These are phyloP conservation scores for Drosophila fungiperda DNA, from an alignment of 2,888 invertebrate genomes.

Conservation along the genomic window DNA sequence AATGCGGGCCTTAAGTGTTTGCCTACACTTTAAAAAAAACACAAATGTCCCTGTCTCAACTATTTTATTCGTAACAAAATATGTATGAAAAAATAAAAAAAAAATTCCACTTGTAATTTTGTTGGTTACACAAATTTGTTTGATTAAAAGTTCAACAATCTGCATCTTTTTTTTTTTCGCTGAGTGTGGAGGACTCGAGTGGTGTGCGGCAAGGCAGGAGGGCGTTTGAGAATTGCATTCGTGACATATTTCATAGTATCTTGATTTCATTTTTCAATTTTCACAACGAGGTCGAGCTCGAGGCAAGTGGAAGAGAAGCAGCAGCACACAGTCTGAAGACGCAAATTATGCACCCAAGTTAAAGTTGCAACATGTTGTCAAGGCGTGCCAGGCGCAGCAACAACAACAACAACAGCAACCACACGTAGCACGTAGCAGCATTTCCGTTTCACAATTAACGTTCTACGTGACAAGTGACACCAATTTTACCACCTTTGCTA, in stretches of 20 bases:
- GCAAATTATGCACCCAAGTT: slow-evolving; percentile 69
- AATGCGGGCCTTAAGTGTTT: slow-evolving; percentile 58
- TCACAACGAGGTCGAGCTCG: slow-evolving; percentile 49
- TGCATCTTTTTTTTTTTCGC: background rate
- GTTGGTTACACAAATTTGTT: background rate
- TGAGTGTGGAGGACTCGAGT: background rate
- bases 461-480: slow-evolving; percentile 83
- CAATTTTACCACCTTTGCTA: slow-evolving; percentile 81
- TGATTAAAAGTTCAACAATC: background rate
- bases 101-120: background rate
- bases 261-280: slow-evolving; percentile 79
- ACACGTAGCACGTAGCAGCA: slow-evolving; percentile 62
- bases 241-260: slow-evolving; percentile 75
- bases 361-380: slow-evolving; percentile 68
- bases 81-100: too few relatives aligned
- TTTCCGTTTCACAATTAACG: slow-evolving; percentile 81
- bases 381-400: slow-evolving; percentile 59
- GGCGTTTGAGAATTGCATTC: slow-evolving; percentile 60
- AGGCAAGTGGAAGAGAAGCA: slow-evolving; percentile 42
- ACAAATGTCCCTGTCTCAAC: background rate
- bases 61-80: too few relatives aligned
- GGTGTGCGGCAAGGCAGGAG: background rate
- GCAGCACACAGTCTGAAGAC: slow-evolving; percentile 43
- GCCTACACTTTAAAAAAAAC: slow-evolving; percentile 15
- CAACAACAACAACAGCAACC: slow-evolving; percentile 32